Evolutionary conservation across 2,113 vertebrate species (phyloP), one percentile per base, ranked within the genome.

Genomic region (Colius striatus): DNA sequence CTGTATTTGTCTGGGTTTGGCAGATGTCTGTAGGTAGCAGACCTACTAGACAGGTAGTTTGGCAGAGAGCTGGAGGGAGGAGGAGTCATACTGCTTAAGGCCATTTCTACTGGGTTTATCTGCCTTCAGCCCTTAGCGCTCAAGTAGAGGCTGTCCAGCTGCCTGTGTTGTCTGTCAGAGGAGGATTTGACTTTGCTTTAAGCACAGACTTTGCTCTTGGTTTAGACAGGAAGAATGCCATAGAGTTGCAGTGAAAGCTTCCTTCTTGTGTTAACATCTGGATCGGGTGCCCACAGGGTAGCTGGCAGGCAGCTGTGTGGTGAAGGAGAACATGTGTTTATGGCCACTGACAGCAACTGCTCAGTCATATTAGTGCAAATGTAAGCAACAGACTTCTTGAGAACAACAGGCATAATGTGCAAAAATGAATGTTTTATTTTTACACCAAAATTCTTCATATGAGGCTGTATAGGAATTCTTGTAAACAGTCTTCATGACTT

Each of bases 361-460:
- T 82, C 66, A 12, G 66, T 38, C 74, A 11, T 53, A 41, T 61
- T 58, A 53, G 50, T 13, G 50, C 81, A 90, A 78, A 61, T 30
- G 62, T 45, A 54, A 61, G 12, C 80, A 67, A 45, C 23, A 68
- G 58, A 32, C 41, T 61, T 63, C 70, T 36, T 26, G 81, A 62
- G 66, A 92, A 80, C 7, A 10, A 48, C 22, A 73, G 77, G 70
- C 41, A 82, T 45, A 50, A 89, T 13, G n/a, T 79, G 58, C 76
- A 85, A 81, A 92, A 67, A 57, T 2, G n/a, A 45, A 41, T 5
- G 41, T 32, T 91, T 91, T 87, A 89, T 89, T 94, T 92, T 91
- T 26, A 83, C 72, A 70, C 34, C 11, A 15, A 7, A 82, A 66
- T 51, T 76, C 58, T 53, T 66, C n/a, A 21, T 17, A 23, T 26